Conservation (phyloP, 2,888 invertebrate species). For the Ceriagrion tenellum region DNA sequence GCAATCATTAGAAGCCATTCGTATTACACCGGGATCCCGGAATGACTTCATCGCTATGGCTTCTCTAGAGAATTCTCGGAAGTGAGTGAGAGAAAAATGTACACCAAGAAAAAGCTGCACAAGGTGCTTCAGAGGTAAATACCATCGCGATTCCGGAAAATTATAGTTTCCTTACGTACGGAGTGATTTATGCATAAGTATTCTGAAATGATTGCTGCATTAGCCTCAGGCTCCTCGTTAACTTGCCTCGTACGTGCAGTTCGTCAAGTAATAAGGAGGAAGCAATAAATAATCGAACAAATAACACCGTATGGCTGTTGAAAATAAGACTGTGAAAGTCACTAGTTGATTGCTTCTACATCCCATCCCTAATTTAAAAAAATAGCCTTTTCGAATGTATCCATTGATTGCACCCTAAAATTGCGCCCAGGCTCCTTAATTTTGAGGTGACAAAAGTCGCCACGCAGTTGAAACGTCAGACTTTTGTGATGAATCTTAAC, state of each 20-base stretch:
- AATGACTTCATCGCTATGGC: background rate
- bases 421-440: too few relatives aligned
- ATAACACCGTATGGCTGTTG: background rate
- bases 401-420: too few relatives aligned
- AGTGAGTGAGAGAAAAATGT: background rate
- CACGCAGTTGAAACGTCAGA: too few relatives aligned
- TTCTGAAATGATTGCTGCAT: background rate
- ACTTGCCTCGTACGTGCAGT: background rate
- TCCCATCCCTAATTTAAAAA: too few relatives aligned
- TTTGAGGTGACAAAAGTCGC: too few relatives aligned
- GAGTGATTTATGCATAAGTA: background rate
- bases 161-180: background rate
- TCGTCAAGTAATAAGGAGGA: background rate
- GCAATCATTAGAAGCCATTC: background rate
- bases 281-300: background rate
- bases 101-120: background rate
- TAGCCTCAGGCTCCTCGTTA: background rate
- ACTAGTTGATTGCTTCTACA: too few relatives aligned
- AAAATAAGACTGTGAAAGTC: too few relatives aligned
- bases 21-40: background rate
- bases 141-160: background rate
- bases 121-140: background rate
- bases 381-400: too few relatives aligned
- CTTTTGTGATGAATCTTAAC: too few relatives aligned
- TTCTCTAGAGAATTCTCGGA: background rate